These are phyloP conservation scores for Oncopodura yosiiana DNA, from an alignment of 1,140 invertebrate species.

Conservation along the genomic window DNA sequence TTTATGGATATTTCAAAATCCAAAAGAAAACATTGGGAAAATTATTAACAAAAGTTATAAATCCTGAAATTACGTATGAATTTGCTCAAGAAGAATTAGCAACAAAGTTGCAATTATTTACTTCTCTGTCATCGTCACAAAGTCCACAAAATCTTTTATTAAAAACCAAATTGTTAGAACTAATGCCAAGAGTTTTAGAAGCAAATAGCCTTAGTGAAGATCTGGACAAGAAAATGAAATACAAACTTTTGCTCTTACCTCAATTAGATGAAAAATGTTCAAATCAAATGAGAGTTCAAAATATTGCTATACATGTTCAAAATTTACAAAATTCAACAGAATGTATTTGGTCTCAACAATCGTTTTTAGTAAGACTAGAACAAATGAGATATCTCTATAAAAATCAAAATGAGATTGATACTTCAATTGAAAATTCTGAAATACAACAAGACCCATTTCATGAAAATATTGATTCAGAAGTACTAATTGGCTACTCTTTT, in stretches of 20 bases:
- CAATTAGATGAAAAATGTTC: constrained; percentile 43
- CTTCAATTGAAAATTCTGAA: no score
- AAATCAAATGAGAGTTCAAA: constrained; percentile 38
- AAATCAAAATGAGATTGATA: no score
- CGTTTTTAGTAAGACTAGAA: constrained; percentile 50
- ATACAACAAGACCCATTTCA: constrained; percentile 55
- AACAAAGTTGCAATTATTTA: no score
- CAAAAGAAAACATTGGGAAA: constrained; percentile 40
- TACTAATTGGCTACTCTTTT: constrained; percentile 51
- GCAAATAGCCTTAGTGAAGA: constrained; percentile 53
- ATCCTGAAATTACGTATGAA: no score
- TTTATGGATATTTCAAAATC: constrained; percentile 49
- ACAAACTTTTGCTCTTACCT: constrained; percentile 51
- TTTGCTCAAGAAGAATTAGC: no score
- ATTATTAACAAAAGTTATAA: no score
- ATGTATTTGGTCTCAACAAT: constrained; percentile 50
- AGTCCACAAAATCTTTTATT: no score
- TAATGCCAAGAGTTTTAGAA: constrained; percentile 50
- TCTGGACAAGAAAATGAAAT: constrained; percentile 48
- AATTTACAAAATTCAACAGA: constrained; percentile 48
- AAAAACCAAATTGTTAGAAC: no score
- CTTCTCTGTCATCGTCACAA: no score
- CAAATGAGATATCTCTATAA: constrained; percentile 55
- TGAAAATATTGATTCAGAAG: constrained; percentile 47
- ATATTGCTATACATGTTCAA: constrained; percentile 18